A percentile compares a stretch with the other conserved stretches of the same genome.
Evolutionary conservation across 2,113 vertebrate species (phyloP).

Genomic region (Amblyornis subalaris): DNA sequence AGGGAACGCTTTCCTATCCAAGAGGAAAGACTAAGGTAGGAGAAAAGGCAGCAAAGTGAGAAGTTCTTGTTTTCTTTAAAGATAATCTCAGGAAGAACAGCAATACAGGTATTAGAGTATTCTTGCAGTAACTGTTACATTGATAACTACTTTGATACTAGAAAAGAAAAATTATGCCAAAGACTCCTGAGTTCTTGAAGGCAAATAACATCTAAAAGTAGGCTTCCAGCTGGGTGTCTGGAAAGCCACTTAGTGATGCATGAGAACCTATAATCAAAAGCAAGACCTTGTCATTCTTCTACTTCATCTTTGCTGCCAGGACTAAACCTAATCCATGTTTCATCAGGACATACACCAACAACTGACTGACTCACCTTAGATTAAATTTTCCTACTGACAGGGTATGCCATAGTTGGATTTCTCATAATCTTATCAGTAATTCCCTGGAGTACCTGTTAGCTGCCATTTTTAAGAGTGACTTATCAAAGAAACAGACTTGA

Average conservation of each 20-base stretch:
- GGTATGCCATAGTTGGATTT: background rate
- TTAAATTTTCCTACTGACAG: background rate
- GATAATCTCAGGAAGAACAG: background rate
- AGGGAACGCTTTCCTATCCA: background rate
- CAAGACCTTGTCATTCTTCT: background rate
- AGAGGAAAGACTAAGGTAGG: background rate
- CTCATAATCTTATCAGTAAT: background rate
- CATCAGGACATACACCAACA: background rate
- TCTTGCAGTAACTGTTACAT: background rate
- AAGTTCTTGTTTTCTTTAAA: background rate
- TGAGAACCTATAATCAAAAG: background rate
- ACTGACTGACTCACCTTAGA: background rate
- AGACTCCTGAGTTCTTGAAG: background rate
- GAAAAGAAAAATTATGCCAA: background rate
- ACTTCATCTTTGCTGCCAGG: background rate
- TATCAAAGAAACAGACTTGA: background rate
- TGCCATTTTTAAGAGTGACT: background rate
- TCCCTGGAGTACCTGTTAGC: background rate
- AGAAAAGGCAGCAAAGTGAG: background rate
- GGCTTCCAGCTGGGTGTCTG: background rate
- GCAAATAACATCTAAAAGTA: background rate
- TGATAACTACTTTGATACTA: background rate
- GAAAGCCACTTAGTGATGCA: background rate
- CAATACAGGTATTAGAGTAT: background rate
- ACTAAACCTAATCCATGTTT: background rate